Conservation (phyloP, 35 echinoderm and acorn worm species). For the Heliocidaris erythrogramma region DNA sequence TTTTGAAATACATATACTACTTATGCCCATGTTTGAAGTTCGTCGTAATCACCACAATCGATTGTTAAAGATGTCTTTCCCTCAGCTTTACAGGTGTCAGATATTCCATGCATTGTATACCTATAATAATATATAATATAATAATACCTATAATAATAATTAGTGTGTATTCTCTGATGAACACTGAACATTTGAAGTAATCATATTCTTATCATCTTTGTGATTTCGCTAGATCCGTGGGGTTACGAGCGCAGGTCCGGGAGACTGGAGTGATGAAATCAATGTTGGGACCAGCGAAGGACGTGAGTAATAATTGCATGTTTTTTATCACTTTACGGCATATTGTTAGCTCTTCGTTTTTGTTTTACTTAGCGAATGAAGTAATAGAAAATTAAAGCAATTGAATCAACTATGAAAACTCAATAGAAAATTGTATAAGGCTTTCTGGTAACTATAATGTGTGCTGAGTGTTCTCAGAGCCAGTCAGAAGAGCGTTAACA, state of each 20-base stretch:
- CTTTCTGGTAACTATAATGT: neutral
- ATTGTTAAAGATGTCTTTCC: no score
- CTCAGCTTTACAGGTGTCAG: no score
- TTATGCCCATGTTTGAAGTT: no score
- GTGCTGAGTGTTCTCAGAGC: no score
- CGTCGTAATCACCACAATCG: no score
- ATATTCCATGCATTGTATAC: no score
- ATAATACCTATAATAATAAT: no score
- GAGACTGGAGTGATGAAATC: slow-evolving; percentile 31
- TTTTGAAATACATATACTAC: no score
- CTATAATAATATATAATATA: no score
- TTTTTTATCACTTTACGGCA: neutral
- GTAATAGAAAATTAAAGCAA: neutral
- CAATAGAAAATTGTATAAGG: neutral
- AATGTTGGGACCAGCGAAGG: slow-evolving; percentile 47
- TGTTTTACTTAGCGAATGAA: neutral
- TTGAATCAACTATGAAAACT: neutral
- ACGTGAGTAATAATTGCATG: slow-evolving; percentile 2
- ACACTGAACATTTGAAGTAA: no score
- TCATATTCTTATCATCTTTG: neutral
- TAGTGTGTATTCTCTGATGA: no score
- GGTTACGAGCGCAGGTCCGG: slow-evolving; percentile 7
- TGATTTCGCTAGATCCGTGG: slow-evolving; percentile 34
- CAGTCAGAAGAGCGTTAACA: no score
- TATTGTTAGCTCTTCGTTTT: neutral